Evolutionary conservation across 2,797 vertebrate species (phyloP).

Genomic region (Acipenser oxyrinchus): DNA sequence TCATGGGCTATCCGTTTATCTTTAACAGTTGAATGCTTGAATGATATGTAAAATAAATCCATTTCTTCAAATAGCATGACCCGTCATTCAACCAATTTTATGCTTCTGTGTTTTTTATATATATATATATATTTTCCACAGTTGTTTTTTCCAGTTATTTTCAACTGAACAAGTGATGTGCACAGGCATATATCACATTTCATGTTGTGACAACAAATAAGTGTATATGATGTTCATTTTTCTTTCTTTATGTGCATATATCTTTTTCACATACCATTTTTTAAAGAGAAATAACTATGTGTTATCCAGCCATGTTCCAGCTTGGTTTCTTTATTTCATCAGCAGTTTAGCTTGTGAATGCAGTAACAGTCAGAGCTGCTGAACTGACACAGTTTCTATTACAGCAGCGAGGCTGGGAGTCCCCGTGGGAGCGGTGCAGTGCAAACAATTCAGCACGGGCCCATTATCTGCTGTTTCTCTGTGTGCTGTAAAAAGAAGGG

Average conservation of each 20-base stretch:
- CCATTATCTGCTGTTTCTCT: conserved; percentile 57
- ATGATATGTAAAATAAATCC: too few relatives aligned
- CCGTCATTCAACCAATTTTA: too few relatives aligned
- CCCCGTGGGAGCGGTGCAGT: conserved; percentile 55
- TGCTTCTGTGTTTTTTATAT: too few relatives aligned
- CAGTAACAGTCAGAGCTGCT: conserved; percentile 58
- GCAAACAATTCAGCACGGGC: conserved; percentile 53
- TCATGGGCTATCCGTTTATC: too few relatives aligned
- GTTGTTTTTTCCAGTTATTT: conserved; percentile 5
- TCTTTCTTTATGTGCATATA: not conserved
- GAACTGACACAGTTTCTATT: conserved; percentile 57
- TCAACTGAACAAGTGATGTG: not conserved
- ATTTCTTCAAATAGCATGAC: too few relatives aligned
- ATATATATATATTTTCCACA: too few relatives aligned
- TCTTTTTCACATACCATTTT: not conserved
- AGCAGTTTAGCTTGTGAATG: conserved; percentile 64
- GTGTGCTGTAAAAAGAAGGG: conserved; percentile 44
- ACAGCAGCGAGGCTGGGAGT: conserved; percentile 57
- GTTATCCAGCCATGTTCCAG: conserved; percentile 11
- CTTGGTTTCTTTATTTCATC: conserved; percentile 53
- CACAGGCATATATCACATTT: not conserved
- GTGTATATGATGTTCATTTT: not conserved
- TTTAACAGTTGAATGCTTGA: too few relatives aligned
- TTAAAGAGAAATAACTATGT: not conserved
- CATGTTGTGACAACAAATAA: not conserved